Conservation (phyloP, 2,888 invertebrate genomes). For the Saturnia pavonia region DNA sequence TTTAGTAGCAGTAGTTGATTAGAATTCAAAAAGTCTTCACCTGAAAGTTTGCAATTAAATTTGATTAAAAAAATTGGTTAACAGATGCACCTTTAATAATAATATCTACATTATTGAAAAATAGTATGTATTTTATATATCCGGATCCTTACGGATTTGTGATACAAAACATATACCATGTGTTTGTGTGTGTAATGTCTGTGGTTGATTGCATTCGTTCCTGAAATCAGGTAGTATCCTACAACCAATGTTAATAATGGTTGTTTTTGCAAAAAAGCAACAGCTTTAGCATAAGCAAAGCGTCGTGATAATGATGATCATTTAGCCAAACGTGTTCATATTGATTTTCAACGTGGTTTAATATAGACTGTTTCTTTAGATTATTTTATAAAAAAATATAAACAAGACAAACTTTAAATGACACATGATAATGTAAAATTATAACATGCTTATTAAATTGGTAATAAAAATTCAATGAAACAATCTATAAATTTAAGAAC, state of each 20-base stretch:
- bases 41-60: conserved; percentile 63
- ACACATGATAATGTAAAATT: conserved; percentile 10
- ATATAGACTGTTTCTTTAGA: conserved; percentile 60
- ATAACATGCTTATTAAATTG: conserved; percentile 38
- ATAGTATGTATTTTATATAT: conserved; percentile 29
- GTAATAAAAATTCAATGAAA: conserved; percentile 43
- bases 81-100: conserved; percentile 26
- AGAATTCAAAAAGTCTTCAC: conserved; percentile 56
- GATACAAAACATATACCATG: conserved; percentile 28
- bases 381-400: conserved; percentile 39
- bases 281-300: conserved; percentile 74
- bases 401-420: conserved; percentile 37
- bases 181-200: conserved; percentile 35
- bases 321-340: conserved; percentile 23
- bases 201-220: conserved; percentile 34
- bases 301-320: conserved; percentile 27
- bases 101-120: conserved; percentile 25
- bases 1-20: conserved; percentile 43
- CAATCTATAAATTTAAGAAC: conserved; percentile 65
- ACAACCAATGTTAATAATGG: conserved; percentile 33
- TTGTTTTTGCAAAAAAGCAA: conserved; percentile 63
- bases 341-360: conserved; percentile 25
- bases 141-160: conserved; percentile 66
- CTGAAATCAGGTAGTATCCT: conserved; percentile 29
- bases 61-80: conserved; percentile 30